phyloP scores from a whole-genome alignment of 2,888 invertebrate species.

The Elmis aenea region DNA sequence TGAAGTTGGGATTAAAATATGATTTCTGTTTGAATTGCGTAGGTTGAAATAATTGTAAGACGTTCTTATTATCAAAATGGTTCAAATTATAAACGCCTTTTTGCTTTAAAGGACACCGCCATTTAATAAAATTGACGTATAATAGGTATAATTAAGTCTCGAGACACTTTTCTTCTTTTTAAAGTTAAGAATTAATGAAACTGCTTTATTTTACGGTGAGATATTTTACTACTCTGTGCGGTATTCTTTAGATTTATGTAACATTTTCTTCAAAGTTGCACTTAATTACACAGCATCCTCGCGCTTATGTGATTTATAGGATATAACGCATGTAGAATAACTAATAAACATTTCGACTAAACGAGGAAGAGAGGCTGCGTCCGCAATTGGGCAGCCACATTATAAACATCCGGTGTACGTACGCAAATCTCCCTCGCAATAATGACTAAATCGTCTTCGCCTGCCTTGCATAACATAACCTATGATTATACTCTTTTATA shows the following conservation, averaged over 20 bases:
- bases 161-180: no score
- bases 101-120: no score
- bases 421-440: conserved; percentile 25
- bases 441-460: conserved; percentile 18
- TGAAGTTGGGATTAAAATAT: conserved; percentile 14
- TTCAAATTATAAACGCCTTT: no score
- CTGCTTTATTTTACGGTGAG: no score
- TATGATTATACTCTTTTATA: neutral
- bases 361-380: conserved; percentile 37
- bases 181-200: no score
- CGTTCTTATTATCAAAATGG: no score
- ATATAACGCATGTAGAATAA: conserved; percentile 44
- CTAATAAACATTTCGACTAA: conserved; percentile 44
- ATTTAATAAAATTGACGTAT: no score
- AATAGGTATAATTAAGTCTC: no score
- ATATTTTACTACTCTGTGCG: no score
- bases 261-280: no score
- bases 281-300: conserved; percentile 19
- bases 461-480: conserved; percentile 3
- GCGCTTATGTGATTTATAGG: conserved; percentile 39
- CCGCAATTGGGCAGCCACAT: conserved; percentile 44
- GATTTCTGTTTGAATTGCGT: conserved; percentile 7
- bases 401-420: conserved; percentile 44
- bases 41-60: neutral
- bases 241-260: no score